phyloP scores from a whole-genome alignment of 2,888 invertebrate species.

The Elaeidobius kamerunicus region DNA sequence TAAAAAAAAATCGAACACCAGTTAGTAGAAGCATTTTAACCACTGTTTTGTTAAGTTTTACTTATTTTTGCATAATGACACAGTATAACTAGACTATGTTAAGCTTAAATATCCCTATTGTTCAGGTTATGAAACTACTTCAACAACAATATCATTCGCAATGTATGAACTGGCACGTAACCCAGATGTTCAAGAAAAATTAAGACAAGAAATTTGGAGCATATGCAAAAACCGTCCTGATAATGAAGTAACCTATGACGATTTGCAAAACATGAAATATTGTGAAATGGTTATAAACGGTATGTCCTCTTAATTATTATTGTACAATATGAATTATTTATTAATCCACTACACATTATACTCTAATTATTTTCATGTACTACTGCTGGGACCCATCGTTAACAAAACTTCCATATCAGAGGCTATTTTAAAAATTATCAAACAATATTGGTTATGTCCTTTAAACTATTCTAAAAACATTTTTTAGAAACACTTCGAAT shows the following conservation, averaged over 20 bases:
- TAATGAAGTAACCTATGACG: slow-evolving; percentile 30
- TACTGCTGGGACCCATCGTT: neutral
- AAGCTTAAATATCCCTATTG: neutral
- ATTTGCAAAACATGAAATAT: slow-evolving; percentile 36
- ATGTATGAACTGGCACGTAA: slow-evolving; percentile 52
- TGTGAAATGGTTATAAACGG: slow-evolving; percentile 48
- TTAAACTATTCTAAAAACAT: no score
- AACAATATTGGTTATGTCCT: no score
- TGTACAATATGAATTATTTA: no score
- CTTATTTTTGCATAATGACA: no score
- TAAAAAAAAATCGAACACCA: no score
- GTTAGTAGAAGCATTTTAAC: no score
- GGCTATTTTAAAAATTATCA: no score
- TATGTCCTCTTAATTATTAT: slow-evolving; percentile 22
- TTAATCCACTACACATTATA: no score
- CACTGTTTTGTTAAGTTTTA: no score
- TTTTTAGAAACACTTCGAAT: slow-evolving; percentile 37
- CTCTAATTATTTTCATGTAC: neutral
- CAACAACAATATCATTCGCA: slow-evolving; percentile 48
- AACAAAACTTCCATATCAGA: no score
- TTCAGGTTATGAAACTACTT: slow-evolving; percentile 18
- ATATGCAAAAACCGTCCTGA: slow-evolving; percentile 21
- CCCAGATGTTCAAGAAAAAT: slow-evolving; percentile 38
- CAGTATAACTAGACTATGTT: no score
- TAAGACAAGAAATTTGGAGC: slow-evolving; percentile 13